Evolutionary conservation across 2,797 vertebrate genomes (phyloP).

Genomic region (Neopelma chrysocephalum): DNA sequence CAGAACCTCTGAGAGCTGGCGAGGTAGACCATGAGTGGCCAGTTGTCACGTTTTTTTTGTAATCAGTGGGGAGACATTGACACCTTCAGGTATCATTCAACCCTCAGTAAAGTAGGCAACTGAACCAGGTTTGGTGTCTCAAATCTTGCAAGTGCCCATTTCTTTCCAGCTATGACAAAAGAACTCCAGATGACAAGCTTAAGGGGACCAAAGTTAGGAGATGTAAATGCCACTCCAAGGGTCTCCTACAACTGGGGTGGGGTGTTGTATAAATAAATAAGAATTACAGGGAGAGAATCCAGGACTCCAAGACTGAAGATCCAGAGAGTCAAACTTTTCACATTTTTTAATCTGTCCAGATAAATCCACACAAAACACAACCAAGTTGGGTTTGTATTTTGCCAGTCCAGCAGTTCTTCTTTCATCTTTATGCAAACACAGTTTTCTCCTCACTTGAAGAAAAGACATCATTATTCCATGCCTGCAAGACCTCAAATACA

Average conservation of each 20-base stretch:
- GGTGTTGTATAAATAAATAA: background rate
- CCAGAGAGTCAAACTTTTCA: background rate
- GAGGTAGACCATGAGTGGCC: background rate
- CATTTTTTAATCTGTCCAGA: background rate
- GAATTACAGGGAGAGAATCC: background rate
- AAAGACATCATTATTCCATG: background rate
- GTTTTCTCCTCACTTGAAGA: background rate
- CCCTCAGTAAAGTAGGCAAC: background rate
- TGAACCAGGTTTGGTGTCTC: background rate
- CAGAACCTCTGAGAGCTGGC: background rate
- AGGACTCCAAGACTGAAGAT: background rate
- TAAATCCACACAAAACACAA: background rate
- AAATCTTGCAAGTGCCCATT: background rate
- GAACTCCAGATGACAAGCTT: background rate
- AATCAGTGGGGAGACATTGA: background rate
- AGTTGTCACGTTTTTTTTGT: background rate
- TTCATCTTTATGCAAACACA: background rate
- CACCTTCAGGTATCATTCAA: background rate
- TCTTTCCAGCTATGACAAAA: background rate
- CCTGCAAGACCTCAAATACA: background rate
- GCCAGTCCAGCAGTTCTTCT: background rate
- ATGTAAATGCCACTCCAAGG: background rate
- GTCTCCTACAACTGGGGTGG: background rate
- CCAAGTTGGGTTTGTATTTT: background rate
- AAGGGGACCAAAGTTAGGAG: background rate